Conservation (phyloP, 2,888 invertebrate species). For the Cenopis cana region DNA sequence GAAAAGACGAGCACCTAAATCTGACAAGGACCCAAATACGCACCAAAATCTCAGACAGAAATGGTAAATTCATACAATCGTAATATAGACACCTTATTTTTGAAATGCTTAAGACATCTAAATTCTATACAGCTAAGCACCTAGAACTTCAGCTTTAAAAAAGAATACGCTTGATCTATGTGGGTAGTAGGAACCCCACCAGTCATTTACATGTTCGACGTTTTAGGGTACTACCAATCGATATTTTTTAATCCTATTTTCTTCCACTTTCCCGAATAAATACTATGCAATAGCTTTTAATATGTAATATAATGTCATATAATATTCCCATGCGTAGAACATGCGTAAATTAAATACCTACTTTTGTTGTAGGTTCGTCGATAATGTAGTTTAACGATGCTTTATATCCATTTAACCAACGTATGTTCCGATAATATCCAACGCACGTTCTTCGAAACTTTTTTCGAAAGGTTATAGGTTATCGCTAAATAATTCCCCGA, state of each 20-base stretch:
- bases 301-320: background rate
- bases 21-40: too few relatives aligned
- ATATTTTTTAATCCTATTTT: too few relatives aligned
- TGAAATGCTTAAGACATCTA: too few relatives aligned
- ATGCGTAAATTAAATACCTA: background rate
- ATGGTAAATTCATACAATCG: too few relatives aligned
- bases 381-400: slow-evolving; percentile 4
- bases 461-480: slow-evolving; percentile 44
- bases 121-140: too few relatives aligned
- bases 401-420: slow-evolving; percentile 24
- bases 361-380: slow-evolving; percentile 1
- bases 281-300: background rate
- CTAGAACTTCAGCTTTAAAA: too few relatives aligned
- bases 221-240: background rate
- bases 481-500: slow-evolving; percentile 73
- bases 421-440: slow-evolving; percentile 27
- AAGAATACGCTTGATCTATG: too few relatives aligned
- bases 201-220: background rate
- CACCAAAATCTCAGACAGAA: too few relatives aligned
- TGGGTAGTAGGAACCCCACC: background rate
- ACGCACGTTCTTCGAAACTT: slow-evolving; percentile 30
- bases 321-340: too few relatives aligned
- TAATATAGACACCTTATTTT: too few relatives aligned
- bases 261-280: too few relatives aligned
- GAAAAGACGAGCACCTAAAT: too few relatives aligned